Base-by-base conservation (phyloP, 2,113 vertebrate genomes). In the Polypterus bichir region DNA sequence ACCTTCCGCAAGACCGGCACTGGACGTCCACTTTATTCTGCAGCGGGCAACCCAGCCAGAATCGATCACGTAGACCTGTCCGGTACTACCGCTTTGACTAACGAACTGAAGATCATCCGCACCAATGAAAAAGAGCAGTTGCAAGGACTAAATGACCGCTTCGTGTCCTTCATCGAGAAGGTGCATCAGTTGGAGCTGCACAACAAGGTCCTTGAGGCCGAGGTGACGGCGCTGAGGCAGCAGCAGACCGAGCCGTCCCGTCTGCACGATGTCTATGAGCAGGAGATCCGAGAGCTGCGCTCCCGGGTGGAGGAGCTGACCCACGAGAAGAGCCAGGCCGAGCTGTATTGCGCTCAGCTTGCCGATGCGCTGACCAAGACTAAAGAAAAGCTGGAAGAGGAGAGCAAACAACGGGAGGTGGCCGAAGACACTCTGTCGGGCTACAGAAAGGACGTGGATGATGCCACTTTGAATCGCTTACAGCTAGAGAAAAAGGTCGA, bases 61-160 rank as follows among this genome's bases (percentile, higher is more conserved):
- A 9, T 9, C 49, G 49, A 51, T 51, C 49, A 51, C 9, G 65
- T 83, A 68, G 84, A 88, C 67, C 74, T 88, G 70, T 80, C 78
- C 59, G 80, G 83, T 76, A 79, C 83, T 70, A 88, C 84, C 62
- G 86, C 85, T 61, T 72, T 86, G 69, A 83, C 83, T 77, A 88
- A 87, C 75, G 87, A 89, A 76, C 73, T 88, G 59, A 87, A 89
- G 69, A 86, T 88, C 73, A 75, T 84, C 70, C 83, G 86, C 79
- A 87, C 84, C 72, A 87, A 84, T 74, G 85, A 89, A 79, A 89
- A 89, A 71, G 86, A 88, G 74, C 86, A 88, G 73, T 77, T 89
- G 68, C 85, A 86, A 69, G 88, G 85, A 63, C 81, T 89, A 47
- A 89, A 89, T 66, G 88, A 89, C 82, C 88, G 88, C 68, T 89